Evolutionary conservation across 1,140 invertebrate genomes (phyloP), one percentile per base, ranked within the genome.

Genomic region (Anastatus disparis): DNA sequence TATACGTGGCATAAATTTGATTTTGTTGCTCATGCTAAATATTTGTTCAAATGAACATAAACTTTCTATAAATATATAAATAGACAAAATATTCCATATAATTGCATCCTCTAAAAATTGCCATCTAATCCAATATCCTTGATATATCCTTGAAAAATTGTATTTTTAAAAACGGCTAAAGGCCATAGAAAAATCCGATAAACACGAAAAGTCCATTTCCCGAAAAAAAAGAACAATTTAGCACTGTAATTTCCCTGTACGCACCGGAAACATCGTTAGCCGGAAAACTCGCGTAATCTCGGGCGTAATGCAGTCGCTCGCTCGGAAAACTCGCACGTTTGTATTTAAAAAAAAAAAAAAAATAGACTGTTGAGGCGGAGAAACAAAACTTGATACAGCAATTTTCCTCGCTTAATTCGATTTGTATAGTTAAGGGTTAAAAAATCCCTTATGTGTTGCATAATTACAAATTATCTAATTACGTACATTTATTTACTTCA

Each of bases 371-470:
- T 44, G n/a, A 3, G n/a, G 55, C 29, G 17, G n/a, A 17, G 2
- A 58, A 31, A 20, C 9, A 46, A 61, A 46, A 27, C 24, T 61
- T 61, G 15, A 29, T 61, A 61, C 44, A 61, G 26, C 26, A 8
- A 29, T 44, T 61, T 61, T 15, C 58, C 15, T 8, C 40, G 40
- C 38, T n/a, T 61, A 44, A 61, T 61, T 58, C 55, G 55, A 9
- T 55, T n/a, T 31, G 29, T 55, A n/a, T n/a, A n/a, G n/a, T n/a
- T n/a, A n/a, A n/a, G n/a, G n/a, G n/a, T n/a, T n/a, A n/a, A n/a
- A n/a, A n/a, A n/a, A n/a, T n/a, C n/a, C n/a, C n/a, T n/a, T n/a
- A n/a, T n/a, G n/a, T 17, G 26, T 12, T 12, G 35, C 22, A 22
- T 26, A 24, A 59, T 59, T 59, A 59, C 56, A 22, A 20, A 38